phyloP scores from a whole-genome alignment of 2,113 vertebrate species.

The Puntigrus tetrazona region DNA sequence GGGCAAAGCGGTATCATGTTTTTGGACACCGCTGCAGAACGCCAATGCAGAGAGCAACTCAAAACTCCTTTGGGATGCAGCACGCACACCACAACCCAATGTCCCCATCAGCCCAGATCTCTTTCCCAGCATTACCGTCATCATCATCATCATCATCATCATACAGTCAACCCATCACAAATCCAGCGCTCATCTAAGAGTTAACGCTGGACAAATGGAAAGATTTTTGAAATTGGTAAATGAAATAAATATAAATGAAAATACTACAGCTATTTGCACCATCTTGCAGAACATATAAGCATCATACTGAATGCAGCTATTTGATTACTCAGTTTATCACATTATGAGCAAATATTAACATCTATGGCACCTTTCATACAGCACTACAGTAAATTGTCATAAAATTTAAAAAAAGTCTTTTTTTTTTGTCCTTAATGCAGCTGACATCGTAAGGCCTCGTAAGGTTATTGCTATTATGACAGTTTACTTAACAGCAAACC shows the following conservation, averaged over 20 bases:
- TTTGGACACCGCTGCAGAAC: slow-evolving; percentile 44
- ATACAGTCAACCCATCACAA: not conserved
- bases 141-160: too few relatives aligned
- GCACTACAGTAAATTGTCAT: too few relatives aligned
- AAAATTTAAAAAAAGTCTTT: too few relatives aligned
- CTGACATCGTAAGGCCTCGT: too few relatives aligned
- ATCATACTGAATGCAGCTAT: not conserved
- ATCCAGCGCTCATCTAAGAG: not conserved
- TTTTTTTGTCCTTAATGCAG: too few relatives aligned
- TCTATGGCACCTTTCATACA: too few relatives aligned
- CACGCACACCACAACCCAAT: slow-evolving; percentile 47
- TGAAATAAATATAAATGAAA: not conserved
- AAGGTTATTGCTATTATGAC: too few relatives aligned
- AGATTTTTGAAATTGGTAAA: too few relatives aligned
- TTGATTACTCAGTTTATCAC: not conserved
- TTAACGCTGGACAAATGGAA: not conserved
- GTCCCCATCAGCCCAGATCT: slow-evolving; percentile 2
- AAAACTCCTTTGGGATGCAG: slow-evolving; percentile 66
- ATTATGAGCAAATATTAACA: not conserved
- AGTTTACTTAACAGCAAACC: too few relatives aligned
- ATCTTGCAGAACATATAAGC: not conserved
- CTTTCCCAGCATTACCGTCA: slow-evolving; percentile 10
- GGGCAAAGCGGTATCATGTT: slow-evolving; percentile 33
- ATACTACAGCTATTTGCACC: not conserved
- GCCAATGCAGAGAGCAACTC: slow-evolving; percentile 64